Evolutionary conservation across 64 coral and sea anemone genomes (phyloP).

Genomic region (Platygyra sinensis): DNA sequence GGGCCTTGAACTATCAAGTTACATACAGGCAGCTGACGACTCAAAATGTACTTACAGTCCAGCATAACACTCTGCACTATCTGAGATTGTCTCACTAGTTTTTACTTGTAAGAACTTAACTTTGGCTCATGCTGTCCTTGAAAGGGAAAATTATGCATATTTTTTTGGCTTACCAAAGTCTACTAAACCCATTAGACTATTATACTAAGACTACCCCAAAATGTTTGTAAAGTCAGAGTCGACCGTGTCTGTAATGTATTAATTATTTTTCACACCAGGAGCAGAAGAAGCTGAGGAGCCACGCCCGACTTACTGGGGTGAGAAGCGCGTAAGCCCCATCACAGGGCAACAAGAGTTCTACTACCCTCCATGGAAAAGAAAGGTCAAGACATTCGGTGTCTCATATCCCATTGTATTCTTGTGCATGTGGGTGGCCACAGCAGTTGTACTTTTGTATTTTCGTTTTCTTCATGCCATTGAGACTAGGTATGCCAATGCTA

Average conservation of each 20-base stretch:
- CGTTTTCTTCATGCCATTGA: slow-evolving; percentile 79
- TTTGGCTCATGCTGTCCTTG: no score
- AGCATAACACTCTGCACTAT: no score
- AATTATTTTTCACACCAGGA: slow-evolving; percentile 24
- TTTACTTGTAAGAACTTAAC: no score
- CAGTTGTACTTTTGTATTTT: slow-evolving; percentile 80
- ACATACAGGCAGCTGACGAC: no score
- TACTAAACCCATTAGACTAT: no score
- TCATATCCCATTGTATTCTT: slow-evolving; percentile 82
- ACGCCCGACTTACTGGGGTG: slow-evolving; percentile 80
- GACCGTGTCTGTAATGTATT: neutral
- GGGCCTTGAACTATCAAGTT: no score
- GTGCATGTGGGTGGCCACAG: slow-evolving; percentile 80
- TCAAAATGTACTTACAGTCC: no score
- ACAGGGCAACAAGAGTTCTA: slow-evolving; percentile 78
- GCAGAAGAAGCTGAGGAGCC: slow-evolving; percentile 81
- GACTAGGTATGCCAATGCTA: slow-evolving; percentile 62
- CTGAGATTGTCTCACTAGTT: no score
- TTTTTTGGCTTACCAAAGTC: no score
- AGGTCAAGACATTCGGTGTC: slow-evolving; percentile 83
- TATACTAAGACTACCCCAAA: no score
- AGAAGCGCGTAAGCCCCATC: slow-evolving; percentile 81
- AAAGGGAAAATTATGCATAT: no score
- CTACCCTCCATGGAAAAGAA: slow-evolving; percentile 72
- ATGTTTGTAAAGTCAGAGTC: no score